Percentiles rank a stretch among this genome's conserved stretches.
These are phyloP conservation scores for Halyomorpha halys DNA, from an alignment of 1,140 invertebrate species.

Conservation along the genomic window DNA sequence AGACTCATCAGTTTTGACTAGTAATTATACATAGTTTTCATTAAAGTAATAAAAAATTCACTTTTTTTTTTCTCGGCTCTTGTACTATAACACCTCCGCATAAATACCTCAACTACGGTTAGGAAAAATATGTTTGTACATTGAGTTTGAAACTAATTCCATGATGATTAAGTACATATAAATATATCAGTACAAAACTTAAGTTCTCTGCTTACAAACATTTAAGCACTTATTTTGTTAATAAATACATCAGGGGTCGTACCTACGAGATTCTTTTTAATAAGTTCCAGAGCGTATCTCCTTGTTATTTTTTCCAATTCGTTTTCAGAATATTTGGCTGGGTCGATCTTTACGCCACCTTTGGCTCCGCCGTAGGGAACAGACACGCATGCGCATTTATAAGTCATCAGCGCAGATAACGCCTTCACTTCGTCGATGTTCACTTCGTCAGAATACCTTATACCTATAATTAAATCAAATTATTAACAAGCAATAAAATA, in stretches of 20 bases:
- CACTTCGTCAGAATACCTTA: conserved; percentile 63
- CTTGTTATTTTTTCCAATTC: conserved; percentile 83
- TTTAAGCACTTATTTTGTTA: too few relatives aligned
- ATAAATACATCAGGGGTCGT: background rate
- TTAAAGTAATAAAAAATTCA: too few relatives aligned
- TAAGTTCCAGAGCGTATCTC: conserved; percentile 70
- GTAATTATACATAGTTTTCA: too few relatives aligned
- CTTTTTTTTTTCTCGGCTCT: too few relatives aligned
- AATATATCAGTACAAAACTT: too few relatives aligned
- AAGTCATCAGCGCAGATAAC: conserved; percentile 76
- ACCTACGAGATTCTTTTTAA: conserved; percentile 79
- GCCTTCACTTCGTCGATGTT: conserved; percentile 69
- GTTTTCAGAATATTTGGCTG: conserved; percentile 58
- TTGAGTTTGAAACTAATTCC: too few relatives aligned
- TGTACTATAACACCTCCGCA: too few relatives aligned
- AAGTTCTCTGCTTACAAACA: too few relatives aligned
- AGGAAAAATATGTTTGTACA: too few relatives aligned
- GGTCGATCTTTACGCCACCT: conserved; percentile 78
- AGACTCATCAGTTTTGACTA: too few relatives aligned
- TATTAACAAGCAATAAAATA: background rate
- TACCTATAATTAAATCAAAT: conserved; percentile 37
- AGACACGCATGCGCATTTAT: conserved; percentile 67
- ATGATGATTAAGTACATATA: too few relatives aligned
- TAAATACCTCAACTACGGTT: too few relatives aligned
- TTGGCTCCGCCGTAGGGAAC: conserved; percentile 74